phyloP scores from a whole-genome alignment of 2,888 invertebrate genomes.

The Proisotoma minuta region DNA sequence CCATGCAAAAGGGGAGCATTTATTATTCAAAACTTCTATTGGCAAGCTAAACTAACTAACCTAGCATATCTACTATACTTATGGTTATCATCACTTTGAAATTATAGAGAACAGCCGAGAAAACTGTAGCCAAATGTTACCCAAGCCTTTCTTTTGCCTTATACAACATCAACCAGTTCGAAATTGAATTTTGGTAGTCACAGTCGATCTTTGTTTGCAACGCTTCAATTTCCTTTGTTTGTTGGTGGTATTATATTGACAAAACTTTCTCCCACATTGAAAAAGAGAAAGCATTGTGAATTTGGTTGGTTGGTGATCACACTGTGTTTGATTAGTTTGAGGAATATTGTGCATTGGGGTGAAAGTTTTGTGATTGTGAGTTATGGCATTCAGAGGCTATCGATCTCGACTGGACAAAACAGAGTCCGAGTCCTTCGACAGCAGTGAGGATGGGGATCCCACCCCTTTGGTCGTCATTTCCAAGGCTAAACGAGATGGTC shows the following conservation, averaged over 20 bases:
- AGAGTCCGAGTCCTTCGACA: constrained; percentile 30
- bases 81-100: no score
- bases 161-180: no score
- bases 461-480: not conserved
- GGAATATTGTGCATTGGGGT: not conserved
- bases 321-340: not conserved
- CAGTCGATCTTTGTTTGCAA: no score
- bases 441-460: constrained; percentile 7
- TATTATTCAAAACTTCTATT: no score
- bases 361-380: not conserved
- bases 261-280: not conserved
- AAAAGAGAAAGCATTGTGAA: not conserved
- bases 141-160: no score
- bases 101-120: no score
- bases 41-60: no score
- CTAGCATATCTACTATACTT: no score
- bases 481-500: not conserved
- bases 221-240: no score
- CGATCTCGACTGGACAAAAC: constrained; percentile 13
- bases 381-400: constrained; percentile 30
- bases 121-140: no score
- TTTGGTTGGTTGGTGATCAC: not conserved
- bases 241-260: not conserved
- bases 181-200: no score
- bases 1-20: no score